Evolutionary conservation across 2,113 vertebrate genomes (phyloP).

Genomic region (Pionites leucogaster): DNA sequence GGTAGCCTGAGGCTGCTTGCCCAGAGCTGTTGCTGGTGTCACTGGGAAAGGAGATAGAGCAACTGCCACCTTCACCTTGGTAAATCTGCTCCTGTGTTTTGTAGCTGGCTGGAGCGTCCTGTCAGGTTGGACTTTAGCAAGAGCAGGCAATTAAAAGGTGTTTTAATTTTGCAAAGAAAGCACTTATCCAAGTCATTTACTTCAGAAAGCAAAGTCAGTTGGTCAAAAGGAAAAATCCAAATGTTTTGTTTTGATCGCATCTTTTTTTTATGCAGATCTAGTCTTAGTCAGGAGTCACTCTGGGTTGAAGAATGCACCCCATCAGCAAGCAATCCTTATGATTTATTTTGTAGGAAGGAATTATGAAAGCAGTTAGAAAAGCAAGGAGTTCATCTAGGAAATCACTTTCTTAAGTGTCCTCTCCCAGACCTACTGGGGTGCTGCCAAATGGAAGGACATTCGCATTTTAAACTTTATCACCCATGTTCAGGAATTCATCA

Average conservation of each 20-base stretch:
- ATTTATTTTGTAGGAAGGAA: not conserved
- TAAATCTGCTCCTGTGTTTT: not conserved
- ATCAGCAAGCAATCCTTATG: not conserved
- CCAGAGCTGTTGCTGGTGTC: not conserved
- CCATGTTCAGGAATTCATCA: not conserved
- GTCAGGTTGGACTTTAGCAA: not conserved
- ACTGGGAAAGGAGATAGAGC: not conserved
- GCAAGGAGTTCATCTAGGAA: not conserved
- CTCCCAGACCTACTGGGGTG: not conserved
- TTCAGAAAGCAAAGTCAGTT: not conserved
- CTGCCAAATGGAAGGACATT: not conserved
- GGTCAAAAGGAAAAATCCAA: not conserved
- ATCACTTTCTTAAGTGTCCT: not conserved
- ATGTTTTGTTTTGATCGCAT: not conserved
- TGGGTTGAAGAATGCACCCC: not conserved
- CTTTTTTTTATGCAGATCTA: not conserved
- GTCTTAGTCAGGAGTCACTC: not conserved
- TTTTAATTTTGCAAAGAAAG: not conserved
- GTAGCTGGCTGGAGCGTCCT: not conserved
- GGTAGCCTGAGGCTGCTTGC: not conserved
- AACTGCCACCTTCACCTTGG: not conserved
- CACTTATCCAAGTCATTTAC: not conserved
- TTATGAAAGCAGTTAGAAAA: not conserved
- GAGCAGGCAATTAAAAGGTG: not conserved
- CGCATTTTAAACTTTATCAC: not conserved